Conservation (phyloP, 2,797 vertebrate species). For the Enteromius afrohamiltoni region DNA sequence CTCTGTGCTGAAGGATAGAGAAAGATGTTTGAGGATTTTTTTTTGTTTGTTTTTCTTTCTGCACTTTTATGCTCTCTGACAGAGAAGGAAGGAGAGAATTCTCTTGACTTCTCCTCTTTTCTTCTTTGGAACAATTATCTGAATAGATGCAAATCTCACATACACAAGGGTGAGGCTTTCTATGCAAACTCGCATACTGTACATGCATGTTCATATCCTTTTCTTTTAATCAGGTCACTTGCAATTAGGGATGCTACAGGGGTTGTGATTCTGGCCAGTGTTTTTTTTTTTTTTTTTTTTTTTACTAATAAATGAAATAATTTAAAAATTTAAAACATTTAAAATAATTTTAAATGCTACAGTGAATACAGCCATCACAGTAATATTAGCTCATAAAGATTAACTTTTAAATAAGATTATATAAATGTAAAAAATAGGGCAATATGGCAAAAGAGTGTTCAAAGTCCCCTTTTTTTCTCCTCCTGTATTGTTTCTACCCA, state of each 20-base stretch:
- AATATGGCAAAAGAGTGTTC: not conserved
- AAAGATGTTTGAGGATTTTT: not conserved
- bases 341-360: not conserved
- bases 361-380: not conserved
- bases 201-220: not conserved
- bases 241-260: not conserved
- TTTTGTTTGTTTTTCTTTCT: not conserved
- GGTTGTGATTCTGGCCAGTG: not conserved
- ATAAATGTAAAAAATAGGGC: not conserved
- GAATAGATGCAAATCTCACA: not conserved
- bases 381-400: not conserved
- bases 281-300: too few species aligned
- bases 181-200: not conserved
- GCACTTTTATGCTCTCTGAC: not conserved
- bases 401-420: not conserved
- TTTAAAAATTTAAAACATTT: too few species aligned
- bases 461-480: not conserved
- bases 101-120: conserved; percentile 19
- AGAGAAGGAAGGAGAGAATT: not conserved
- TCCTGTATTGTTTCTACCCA: not conserved
- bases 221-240: not conserved
- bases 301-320: not conserved
- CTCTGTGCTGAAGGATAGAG: conserved; percentile 3
- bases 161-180: not conserved
- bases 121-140: not conserved